Percentiles rank a stretch among this genome's conserved stretches.
Conservation (phyloP, 2,888 invertebrate genomes). For the Agelastica alni region DNA sequence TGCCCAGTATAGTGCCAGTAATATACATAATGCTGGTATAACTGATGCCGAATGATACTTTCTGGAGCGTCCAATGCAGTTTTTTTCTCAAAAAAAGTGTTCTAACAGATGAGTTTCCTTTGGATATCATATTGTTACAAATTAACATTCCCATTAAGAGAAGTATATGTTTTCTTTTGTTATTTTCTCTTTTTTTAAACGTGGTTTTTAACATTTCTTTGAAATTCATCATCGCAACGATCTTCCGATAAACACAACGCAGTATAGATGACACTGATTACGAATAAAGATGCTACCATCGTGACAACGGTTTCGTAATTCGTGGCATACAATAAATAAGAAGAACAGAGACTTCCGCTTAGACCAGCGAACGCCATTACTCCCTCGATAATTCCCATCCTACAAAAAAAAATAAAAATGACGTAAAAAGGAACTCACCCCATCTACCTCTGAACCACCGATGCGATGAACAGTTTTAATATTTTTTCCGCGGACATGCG, state of each 20-base stretch:
- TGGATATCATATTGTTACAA: slow-evolving; percentile 51
- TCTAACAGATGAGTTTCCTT: slow-evolving; percentile 61
- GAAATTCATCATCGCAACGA: slow-evolving; percentile 22
- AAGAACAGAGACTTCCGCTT: slow-evolving; percentile 31
- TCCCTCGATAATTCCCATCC: slow-evolving; percentile 38
- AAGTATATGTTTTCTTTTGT: slow-evolving; percentile 61
- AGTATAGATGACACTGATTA: slow-evolving; percentile 27
- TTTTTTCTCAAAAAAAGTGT: slow-evolving; percentile 68
- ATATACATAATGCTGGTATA: slow-evolving; percentile 59
- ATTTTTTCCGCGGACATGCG: too few species aligned
- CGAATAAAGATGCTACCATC: slow-evolving; percentile 21
- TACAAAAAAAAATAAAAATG: slow-evolving; percentile 35
- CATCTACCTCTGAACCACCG: too few species aligned
- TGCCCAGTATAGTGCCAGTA: slow-evolving; percentile 63
- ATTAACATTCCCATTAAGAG: slow-evolving; percentile 55
- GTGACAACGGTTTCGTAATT: slow-evolving; percentile 32
- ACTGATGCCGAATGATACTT: slow-evolving; percentile 65
- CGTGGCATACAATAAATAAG: slow-evolving; percentile 36
- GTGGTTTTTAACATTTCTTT: slow-evolving; percentile 60
- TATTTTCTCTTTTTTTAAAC: slow-evolving; percentile 62
- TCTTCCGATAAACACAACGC: slow-evolving; percentile 37
- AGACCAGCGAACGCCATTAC: slow-evolving; percentile 28
- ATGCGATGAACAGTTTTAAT: too few species aligned
- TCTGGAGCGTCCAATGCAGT: slow-evolving; percentile 69
- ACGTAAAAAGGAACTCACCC: too few species aligned